Conservation (phyloP, 2,888 invertebrate genomes). For the Mesorhabditis belari region DNA sequence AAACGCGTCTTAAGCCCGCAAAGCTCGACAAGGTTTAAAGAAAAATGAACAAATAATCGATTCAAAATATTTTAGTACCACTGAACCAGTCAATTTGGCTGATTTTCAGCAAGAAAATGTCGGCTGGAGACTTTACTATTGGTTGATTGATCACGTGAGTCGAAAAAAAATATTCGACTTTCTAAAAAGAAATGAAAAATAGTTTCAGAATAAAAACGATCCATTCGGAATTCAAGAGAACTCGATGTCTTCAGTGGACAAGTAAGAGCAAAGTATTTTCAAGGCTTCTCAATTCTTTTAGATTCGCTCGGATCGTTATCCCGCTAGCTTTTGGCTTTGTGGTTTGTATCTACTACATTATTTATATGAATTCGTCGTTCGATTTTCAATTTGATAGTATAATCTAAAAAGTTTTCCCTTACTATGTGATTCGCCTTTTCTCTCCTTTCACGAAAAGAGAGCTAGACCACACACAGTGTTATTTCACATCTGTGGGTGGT, state of each 20-base stretch:
- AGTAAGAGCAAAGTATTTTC: background rate
- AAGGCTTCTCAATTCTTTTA: too few species aligned
- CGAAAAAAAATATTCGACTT: background rate
- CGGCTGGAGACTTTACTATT: conserved; percentile 37
- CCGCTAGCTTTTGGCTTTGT: conserved; percentile 70
- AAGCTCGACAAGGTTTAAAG: background rate
- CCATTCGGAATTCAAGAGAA: conserved; percentile 30
- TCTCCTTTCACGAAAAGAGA: too few species aligned
- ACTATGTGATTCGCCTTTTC: too few species aligned
- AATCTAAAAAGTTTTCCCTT: conserved; percentile 4
- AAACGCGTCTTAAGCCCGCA: conserved; percentile 2
- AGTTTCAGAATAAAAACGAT: conserved; percentile 26
- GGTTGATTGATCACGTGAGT: conserved; percentile 35
- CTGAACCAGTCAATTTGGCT: conserved; percentile 17
- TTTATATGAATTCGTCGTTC: conserved; percentile 30
- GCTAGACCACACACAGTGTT: too few species aligned
- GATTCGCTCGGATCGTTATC: conserved; percentile 64
- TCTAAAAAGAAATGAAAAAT: background rate
- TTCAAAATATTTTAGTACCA: too few species aligned
- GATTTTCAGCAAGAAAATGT: conserved; percentile 32
- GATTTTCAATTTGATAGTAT: conserved; percentile 26
- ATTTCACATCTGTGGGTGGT: too few species aligned
- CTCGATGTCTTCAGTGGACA: conserved; percentile 23
- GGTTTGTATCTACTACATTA: conserved; percentile 72
- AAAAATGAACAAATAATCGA: too few species aligned